phyloP scores from a whole-genome alignment of 2,797 vertebrate genomes.

The Eospalax fontanierii region DNA sequence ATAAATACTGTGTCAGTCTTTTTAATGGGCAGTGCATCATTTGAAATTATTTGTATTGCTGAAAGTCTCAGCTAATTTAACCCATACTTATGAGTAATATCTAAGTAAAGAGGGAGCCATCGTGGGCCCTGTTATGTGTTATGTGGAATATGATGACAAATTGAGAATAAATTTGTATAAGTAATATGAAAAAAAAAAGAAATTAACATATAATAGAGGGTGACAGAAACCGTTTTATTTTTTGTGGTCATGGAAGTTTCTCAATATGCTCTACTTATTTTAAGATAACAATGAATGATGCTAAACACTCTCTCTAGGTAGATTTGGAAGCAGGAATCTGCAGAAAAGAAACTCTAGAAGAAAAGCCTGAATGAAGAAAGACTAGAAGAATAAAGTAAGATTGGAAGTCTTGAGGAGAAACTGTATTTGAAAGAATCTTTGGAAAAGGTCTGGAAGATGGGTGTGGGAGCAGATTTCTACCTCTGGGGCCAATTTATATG shows the following conservation, averaged over 20 bases:
- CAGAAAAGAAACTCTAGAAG: neutral
- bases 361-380: neutral
- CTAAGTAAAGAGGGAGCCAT: neutral
- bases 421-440: neutral
- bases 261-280: neutral
- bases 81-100: neutral
- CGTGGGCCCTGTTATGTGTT: neutral
- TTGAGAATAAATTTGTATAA: too few species aligned
- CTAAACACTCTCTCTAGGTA: neutral
- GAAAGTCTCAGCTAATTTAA: neutral
- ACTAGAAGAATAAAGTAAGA: too few species aligned
- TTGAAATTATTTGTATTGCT: neutral
- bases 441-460: neutral
- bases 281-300: neutral
- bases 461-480: accelerated
- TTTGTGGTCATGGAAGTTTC: neutral
- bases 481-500: neutral
- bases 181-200: neutral
- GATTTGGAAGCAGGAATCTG: neutral
- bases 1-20: neutral
- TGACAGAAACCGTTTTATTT: neutral
- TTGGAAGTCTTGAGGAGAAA: neutral
- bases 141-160: neutral
- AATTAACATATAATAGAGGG: neutral
- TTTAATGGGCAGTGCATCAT: neutral